Evolutionary conservation across 2,797 vertebrate species (phyloP).

Genomic region (Labeo calbasu): DNA sequence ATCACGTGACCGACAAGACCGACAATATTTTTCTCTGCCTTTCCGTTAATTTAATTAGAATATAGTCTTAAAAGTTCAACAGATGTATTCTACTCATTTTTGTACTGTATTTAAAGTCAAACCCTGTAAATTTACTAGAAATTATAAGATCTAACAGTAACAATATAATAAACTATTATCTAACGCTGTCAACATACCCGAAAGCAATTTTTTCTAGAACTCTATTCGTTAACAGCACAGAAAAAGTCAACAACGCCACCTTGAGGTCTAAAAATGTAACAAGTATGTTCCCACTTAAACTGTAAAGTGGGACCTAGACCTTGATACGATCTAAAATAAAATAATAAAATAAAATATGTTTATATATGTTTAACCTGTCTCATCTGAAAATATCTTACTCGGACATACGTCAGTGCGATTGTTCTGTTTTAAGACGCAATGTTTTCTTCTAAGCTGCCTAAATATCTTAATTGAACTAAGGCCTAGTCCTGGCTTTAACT

Average conservation of each 20-base stretch:
- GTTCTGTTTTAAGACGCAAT: no score
- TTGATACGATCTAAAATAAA: neutral
- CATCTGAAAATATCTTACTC: no score
- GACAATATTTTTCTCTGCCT: no score
- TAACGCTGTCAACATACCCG: no score
- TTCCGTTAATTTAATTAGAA: neutral
- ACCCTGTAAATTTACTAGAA: no score
- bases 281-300: neutral
- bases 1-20: neutral
- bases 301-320: neutral
- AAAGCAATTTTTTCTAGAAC: neutral
- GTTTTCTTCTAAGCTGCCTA: no score
- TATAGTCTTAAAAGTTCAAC: neutral
- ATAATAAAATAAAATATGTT: neutral
- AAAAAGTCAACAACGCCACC: constrained; percentile 9
- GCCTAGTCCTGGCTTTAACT: no score
- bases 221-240: neutral
- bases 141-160: neutral
- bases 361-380: neutral
- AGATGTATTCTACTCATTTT: neutral
- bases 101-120: neutral
- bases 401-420: no score
- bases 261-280: constrained; percentile 14
- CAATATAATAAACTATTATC: neutral
- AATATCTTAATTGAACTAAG: no score